A percentile compares a stretch with the other conserved stretches of the same genome.
Evolutionary conservation across 2,888 invertebrate species (phyloP).

Genomic region (Emesis furor): DNA sequence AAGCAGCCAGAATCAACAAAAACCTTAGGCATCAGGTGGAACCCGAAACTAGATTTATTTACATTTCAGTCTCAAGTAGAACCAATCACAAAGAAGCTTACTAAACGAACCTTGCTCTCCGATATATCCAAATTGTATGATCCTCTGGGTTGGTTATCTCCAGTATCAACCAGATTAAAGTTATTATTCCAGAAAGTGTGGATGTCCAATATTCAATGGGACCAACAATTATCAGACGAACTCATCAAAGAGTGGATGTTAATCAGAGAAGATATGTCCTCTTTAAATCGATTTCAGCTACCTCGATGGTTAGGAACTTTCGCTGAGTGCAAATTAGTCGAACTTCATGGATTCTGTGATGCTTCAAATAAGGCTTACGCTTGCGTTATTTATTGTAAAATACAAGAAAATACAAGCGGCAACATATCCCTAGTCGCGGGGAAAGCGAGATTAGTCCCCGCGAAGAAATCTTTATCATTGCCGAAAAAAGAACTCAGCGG

Average conservation of each 20-base stretch:
- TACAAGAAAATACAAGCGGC: background rate
- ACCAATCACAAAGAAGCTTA: background rate
- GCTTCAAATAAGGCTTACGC: background rate
- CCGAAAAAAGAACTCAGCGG: background rate
- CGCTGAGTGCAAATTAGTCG: background rate
- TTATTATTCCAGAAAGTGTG: slow-evolving; percentile 21
- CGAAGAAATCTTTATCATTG: slow-evolving; percentile 20
- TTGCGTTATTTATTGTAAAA: background rate
- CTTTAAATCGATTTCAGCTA: background rate
- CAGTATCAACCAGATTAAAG: slow-evolving; percentile 26
- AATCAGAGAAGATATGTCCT: background rate
- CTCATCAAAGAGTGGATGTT: background rate
- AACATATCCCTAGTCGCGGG: background rate
- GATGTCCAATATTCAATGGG: slow-evolving; percentile 24
- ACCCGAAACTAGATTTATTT: slow-evolving; percentile 33
- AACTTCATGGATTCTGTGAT: background rate
- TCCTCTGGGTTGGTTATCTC: slow-evolving; percentile 40
- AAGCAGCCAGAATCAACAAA: slow-evolving; percentile 40
- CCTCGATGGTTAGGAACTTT: background rate
- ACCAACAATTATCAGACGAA: background rate
- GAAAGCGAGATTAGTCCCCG: slow-evolving; percentile 12
- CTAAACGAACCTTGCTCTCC: slow-evolving; percentile 32
- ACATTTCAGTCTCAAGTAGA: slow-evolving; percentile 31
- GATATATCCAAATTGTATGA: slow-evolving; percentile 32
- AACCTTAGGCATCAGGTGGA: slow-evolving; percentile 35